phyloP scores from a whole-genome alignment of 2,888 invertebrate genomes.

The Camptogramma bilineatum region DNA sequence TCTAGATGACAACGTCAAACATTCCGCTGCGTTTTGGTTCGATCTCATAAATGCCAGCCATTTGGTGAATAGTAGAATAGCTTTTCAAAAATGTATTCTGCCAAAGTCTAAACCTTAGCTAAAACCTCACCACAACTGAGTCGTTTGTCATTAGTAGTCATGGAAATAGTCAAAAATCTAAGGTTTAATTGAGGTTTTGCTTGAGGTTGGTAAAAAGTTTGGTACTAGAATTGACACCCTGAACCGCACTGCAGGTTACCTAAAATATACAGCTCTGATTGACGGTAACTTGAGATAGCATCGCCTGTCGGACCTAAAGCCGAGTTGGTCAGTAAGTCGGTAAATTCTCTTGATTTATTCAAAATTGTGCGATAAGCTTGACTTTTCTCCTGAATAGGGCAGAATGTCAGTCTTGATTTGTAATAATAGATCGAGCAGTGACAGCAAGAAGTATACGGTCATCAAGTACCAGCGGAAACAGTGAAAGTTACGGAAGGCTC shows the following conservation, averaged over 20 bases:
- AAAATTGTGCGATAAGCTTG: slow-evolving; percentile 26
- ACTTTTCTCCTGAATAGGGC: slow-evolving; percentile 41
- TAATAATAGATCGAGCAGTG: background rate
- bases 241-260: background rate
- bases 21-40: too few relatives aligned
- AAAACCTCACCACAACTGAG: too few relatives aligned
- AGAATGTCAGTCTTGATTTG: slow-evolving; percentile 31
- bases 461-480: background rate
- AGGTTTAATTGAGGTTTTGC: background rate
- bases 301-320: slow-evolving; percentile 58
- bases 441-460: background rate
- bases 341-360: slow-evolving; percentile 39
- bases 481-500: too few relatives aligned
- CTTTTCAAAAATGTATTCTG: too few relatives aligned
- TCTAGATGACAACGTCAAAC: too few relatives aligned
- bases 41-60: too few relatives aligned
- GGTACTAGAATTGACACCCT: too few relatives aligned
- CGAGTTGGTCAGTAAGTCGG: slow-evolving; percentile 21
- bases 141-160: too few relatives aligned
- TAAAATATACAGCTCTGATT: slow-evolving; percentile 53
- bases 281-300: slow-evolving; percentile 61
- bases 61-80: too few relatives aligned
- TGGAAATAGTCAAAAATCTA: background rate
- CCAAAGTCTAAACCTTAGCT: too few relatives aligned
- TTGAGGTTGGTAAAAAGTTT: too few relatives aligned